Conservation (phyloP, 2,113 vertebrate species). For the Tor tambroides region DNA sequence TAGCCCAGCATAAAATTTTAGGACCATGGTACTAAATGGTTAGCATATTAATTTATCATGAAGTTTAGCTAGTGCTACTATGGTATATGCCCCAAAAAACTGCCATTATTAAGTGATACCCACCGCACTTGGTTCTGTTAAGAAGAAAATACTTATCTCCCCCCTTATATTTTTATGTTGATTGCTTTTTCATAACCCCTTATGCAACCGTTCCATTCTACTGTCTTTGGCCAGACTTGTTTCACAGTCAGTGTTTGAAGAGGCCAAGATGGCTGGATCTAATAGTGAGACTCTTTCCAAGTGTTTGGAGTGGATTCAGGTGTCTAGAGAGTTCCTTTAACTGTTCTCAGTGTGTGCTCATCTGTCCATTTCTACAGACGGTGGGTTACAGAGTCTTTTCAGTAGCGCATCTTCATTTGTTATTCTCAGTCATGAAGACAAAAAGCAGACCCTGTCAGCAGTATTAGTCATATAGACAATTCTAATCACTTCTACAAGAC, state of each 20-base stretch:
- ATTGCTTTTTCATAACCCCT: conserved; percentile 28
- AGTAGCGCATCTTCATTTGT: background rate
- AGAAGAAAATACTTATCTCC: background rate
- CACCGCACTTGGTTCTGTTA: background rate
- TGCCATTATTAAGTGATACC: background rate
- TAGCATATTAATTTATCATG: background rate
- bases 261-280: conserved; percentile 55
- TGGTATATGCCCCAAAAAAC: background rate
- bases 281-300: conserved; percentile 52
- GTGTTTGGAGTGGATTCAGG: conserved; percentile 59
- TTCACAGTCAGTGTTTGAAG: conserved; percentile 35
- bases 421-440: conserved; percentile 24
- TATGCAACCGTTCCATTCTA: conserved; percentile 49
- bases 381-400: conserved; percentile 27
- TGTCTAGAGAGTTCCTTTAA: conserved; percentile 46
- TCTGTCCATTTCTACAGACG: conserved; percentile 21
- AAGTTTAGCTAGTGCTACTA: background rate
- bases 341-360: background rate
- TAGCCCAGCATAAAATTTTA: background rate
- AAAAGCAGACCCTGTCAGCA: background rate
- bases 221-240: conserved; percentile 7
- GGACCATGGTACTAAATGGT: background rate
- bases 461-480: background rate
- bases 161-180: background rate
- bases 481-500: background rate